Evolutionary conservation across 1,140 invertebrate species (phyloP), one percentile per base, ranked within the genome.

Genomic region (Drosophila busckii): DNA sequence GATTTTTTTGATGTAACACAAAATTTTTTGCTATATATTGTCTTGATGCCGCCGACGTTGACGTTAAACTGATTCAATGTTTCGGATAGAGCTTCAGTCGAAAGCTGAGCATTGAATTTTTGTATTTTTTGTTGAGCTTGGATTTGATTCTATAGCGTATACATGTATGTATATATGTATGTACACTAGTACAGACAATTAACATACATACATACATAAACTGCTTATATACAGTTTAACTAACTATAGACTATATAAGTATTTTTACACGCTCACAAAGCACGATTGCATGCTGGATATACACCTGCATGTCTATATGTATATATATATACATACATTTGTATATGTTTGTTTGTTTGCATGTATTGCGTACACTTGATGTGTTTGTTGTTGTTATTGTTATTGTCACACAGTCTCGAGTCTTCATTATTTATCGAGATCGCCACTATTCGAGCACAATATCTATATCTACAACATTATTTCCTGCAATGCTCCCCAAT

Each of bases 1-100:
- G 29, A 29, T 22, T 58, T 42, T 48, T 16, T 15, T 38, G 38
- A 26, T 65, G 52, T 60, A n/a, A n/a, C n/a, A n/a, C n/a, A n/a
- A n/a, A n/a, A n/a, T 63, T 50, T 71, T 66, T 35, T 59, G 55
- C 58, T 66, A 59, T 70, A 55, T 71, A 80, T 80, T 80, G 73
- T 80, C 73, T 80, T 80, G 73, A 73, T 80, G 75, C 73, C 73
- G 73, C 73, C 73, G 73, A 73, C 68, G 73, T 80, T 80, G 73
- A 80, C 75, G 75, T 80, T 80, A 80, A 80, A 80, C 73, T 80
- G 73, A 80, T 73, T 80, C 75, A 59, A 66, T 80, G 73, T 80
- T 80, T 80, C 53, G 69, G 49, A 53, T 44, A 68, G 67, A 62
- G 71, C 62, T 80, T 71, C 64, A 80, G 71, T 78, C 68, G 56